A percentile compares a stretch with the other conserved stretches of the same genome.
Evolutionary conservation across 2,888 invertebrate species (phyloP).

Genomic region (Monopis laevigella): DNA sequence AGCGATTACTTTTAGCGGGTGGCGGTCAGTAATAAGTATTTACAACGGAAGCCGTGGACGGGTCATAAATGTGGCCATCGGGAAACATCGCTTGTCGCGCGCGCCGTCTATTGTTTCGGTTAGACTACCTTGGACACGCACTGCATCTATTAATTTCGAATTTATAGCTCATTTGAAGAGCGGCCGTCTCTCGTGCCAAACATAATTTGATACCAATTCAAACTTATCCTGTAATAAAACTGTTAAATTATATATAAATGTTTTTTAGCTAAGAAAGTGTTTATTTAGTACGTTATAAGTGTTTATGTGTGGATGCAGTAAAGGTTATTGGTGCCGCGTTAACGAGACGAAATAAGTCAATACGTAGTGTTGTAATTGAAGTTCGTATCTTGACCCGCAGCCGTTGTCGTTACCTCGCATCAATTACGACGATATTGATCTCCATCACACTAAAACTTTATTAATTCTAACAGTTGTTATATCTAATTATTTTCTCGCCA

Average conservation of each 20-base stretch:
- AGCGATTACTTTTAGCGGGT: constrained; percentile 41
- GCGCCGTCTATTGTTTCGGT: constrained; percentile 54
- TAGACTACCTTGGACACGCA: constrained; percentile 49
- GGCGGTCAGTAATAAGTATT: constrained; percentile 52
- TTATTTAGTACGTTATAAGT: no score
- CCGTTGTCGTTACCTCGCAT: constrained; percentile 39
- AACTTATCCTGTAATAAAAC: no score
- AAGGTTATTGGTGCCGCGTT: no score
- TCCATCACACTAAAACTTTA: constrained; percentile 44
- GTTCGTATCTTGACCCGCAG: constrained; percentile 34
- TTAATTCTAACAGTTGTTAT: constrained; percentile 32
- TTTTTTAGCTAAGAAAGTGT: no score
- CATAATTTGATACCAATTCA: no score
- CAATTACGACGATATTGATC: constrained; percentile 57
- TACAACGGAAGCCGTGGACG: constrained; percentile 42
- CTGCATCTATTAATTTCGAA: constrained; percentile 43
- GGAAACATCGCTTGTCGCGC: constrained; percentile 36
- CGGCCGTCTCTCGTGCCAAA: constrained; percentile 24
- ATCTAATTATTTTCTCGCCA: constrained; percentile 16
- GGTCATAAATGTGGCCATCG: constrained; percentile 45
- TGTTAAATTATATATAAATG: no score
- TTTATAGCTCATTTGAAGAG: constrained; percentile 41
- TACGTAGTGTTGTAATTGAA: constrained; percentile 36
- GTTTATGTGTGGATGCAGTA: no score
- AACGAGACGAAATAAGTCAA: no score